Evolutionary conservation across 2,797 vertebrate species (phyloP), one percentile per base, ranked within the genome.

Genomic region (Ctenopoma multispine): DNA sequence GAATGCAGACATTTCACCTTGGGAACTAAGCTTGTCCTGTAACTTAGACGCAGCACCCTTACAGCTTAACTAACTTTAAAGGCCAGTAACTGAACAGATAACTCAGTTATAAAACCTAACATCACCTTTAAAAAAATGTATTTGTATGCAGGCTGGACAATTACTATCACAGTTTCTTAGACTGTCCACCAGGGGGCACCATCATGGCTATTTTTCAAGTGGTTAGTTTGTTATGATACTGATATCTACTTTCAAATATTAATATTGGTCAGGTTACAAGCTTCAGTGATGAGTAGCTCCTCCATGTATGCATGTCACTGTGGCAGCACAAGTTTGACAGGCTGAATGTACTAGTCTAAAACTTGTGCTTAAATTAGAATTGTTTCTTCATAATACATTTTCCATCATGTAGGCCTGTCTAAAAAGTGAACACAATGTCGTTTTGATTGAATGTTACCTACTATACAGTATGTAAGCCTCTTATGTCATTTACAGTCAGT

Each of bases 21-120:
- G 20, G 44, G 64, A 83, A 68, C 44, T 67, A 83, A 75, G 72
- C 77, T 77, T 75, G 68, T 57, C 79, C 57, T 17, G 12, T 51
- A 12, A 71, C 31, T 38, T 40, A 58, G 64, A 65, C 54, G 20
- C 1, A 21, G 60, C 49, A 60, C 18, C 41, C 1, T 57, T 69
- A 34, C 36, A 65, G 36, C 18, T 56, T 23, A 40, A 17, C 40
- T 43, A 34, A 49, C 50, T 29, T 23, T 7, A 36, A 54, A 43
- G 10, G 3, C 27, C 53, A 20, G 12, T 4, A 14, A 6, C 43
- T 47, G 1, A 5, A 46, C 29, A 27, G 36, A 44, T 43, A 11
- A 43, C 36, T 36, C 5, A 1, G 29, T 56, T 38, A 34, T 36
- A 6, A 44, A 63, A 14, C 20, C 36, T 56, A 7, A 17, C 20